Conservation (phyloP, 1,140 invertebrate species). For the Drosophila ercepeae region DNA sequence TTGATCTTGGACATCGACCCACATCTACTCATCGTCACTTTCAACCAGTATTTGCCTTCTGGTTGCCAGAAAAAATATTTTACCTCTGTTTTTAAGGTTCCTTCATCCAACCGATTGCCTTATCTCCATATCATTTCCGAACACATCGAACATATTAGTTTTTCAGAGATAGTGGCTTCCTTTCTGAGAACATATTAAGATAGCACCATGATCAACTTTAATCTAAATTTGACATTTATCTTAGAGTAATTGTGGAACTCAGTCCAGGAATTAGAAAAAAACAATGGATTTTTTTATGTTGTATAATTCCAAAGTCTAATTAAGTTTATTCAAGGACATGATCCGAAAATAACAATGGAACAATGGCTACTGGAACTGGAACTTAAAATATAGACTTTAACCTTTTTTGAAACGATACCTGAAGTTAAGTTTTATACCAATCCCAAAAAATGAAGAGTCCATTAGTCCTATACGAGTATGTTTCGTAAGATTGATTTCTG, state of each 20-base stretch:
- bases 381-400: too few species aligned
- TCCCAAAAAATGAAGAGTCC: too few species aligned
- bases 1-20: background rate
- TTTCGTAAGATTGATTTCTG: too few species aligned
- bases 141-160: conserved; percentile 20
- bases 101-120: conserved; percentile 22
- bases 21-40: conserved; percentile 32
- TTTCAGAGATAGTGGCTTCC: background rate
- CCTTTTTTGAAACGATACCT: too few species aligned
- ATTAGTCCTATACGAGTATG: too few species aligned
- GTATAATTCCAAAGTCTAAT: too few species aligned
- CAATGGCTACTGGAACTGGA: too few species aligned
- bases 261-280: too few species aligned
- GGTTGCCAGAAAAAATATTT: background rate
- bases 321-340: too few species aligned
- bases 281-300: too few species aligned
- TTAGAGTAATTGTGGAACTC: background rate
- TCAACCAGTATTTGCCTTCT: conserved; percentile 18
- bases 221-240: background rate
- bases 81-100: conserved; percentile 16
- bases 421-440: too few species aligned
- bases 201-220: background rate
- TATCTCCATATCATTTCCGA: conserved; percentile 23
- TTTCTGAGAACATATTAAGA: background rate
- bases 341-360: too few species aligned